phyloP scores from a whole-genome alignment of 2,113 vertebrate species.

The Eclectus roratus region DNA sequence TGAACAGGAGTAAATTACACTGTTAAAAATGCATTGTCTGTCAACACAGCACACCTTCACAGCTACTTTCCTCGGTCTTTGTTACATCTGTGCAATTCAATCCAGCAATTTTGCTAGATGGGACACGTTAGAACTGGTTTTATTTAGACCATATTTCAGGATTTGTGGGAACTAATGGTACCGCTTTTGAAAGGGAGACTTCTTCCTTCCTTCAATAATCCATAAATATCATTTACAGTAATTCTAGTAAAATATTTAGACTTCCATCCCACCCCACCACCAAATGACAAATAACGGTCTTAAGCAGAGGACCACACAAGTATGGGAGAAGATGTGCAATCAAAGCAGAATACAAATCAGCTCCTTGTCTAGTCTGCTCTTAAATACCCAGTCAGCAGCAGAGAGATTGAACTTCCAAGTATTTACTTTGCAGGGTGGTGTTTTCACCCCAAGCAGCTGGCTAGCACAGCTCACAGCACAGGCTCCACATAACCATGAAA shows the following conservation, averaged over 20 bases:
- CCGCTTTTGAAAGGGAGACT: background rate
- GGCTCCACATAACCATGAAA: rapidly evolving
- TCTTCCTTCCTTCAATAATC: background rate
- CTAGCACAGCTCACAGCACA: rapidly evolving
- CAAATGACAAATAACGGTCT: background rate
- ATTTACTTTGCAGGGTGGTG: background rate
- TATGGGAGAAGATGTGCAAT: background rate
- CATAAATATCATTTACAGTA: background rate
- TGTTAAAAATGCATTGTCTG: constrained; percentile 61
- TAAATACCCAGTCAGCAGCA: background rate
- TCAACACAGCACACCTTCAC: constrained; percentile 49
- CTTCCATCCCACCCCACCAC: background rate
- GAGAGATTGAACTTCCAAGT: background rate
- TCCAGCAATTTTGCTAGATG: constrained; percentile 11
- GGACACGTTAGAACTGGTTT: background rate
- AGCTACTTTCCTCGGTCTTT: constrained; percentile 36
- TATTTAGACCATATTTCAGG: background rate
- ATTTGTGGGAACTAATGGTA: background rate
- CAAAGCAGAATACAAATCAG: background rate
- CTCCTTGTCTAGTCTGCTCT: background rate
- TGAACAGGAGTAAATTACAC: constrained; percentile 65
- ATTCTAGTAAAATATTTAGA: background rate
- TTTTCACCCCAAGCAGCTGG: too few species aligned
- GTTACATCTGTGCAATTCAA: constrained; percentile 43
- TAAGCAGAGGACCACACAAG: background rate